Evolutionary conservation across 1,140 invertebrate species (phyloP).

Genomic region (Euura saliciscinereae): DNA sequence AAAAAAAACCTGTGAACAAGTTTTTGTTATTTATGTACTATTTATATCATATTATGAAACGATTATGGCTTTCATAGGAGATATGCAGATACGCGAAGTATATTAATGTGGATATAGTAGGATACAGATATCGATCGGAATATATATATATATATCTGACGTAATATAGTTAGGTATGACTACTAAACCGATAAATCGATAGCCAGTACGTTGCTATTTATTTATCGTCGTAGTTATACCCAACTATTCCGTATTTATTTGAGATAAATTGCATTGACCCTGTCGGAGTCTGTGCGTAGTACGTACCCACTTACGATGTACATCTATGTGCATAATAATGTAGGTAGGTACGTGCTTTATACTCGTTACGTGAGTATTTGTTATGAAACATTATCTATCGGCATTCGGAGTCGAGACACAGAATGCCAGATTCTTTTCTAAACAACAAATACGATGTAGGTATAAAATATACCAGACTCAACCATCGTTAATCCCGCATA

Average conservation of each 20-base stretch:
- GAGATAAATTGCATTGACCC: slow-evolving; percentile 7
- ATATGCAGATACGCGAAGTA: too few species aligned
- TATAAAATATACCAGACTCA: too few species aligned
- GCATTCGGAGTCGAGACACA: not conserved
- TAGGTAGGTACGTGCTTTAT: not conserved
- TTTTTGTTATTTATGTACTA: too few species aligned
- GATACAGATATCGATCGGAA: not conserved
- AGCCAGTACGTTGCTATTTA: not conserved
- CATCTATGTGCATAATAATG: not conserved
- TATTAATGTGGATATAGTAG: too few species aligned
- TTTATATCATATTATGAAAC: too few species aligned
- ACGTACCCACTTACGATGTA: not conserved
- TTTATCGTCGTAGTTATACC: not conserved
- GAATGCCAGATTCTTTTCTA: not conserved
- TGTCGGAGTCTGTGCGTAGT: slow-evolving; percentile 1
- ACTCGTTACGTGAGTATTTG: not conserved
- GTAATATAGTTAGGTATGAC: not conserved
- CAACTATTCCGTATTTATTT: not conserved
- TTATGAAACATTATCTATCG: not conserved
- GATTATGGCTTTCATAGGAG: too few species aligned
- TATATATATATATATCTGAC: not conserved
- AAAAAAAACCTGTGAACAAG: too few species aligned
- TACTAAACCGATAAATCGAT: too few species aligned
- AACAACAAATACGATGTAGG: not conserved
- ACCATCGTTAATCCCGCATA: too few species aligned